A percentile compares a stretch with the other conserved stretches of the same genome.
Conservation (phyloP, 1,140 invertebrate genomes). For the Ceratosolen solmsi region DNA sequence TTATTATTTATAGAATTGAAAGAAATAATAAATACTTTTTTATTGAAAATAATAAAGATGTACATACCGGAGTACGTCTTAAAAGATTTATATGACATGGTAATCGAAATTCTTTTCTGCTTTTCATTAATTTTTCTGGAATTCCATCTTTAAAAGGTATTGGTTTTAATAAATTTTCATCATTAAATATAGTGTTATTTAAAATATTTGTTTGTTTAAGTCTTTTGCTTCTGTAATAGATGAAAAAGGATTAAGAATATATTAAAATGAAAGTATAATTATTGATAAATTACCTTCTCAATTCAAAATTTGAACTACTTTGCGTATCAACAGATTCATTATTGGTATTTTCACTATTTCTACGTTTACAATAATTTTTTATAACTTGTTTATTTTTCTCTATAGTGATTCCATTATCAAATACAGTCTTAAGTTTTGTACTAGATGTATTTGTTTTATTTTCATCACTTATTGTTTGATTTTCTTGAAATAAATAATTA, state of each 20-base stretch:
- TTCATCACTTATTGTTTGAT: neutral
- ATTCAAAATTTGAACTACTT: neutral
- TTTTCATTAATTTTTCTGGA: constrained; percentile 56
- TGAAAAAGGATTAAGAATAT: neutral
- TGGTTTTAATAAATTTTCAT: constrained; percentile 55
- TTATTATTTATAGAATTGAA: neutral
- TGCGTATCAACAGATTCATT: neutral
- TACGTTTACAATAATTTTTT: constrained; percentile 14
- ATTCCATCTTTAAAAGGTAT: constrained; percentile 61
- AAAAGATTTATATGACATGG: constrained; percentile 61
- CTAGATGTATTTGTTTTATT: neutral
- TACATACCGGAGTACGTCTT: constrained; percentile 34
- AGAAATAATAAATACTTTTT: neutral
- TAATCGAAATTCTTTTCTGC: constrained; percentile 59
- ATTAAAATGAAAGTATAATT: neutral
- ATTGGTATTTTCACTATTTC: constrained; percentile 7
- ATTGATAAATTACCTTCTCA: constrained; percentile 22
- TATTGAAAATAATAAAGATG: neutral
- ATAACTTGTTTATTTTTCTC: neutral
- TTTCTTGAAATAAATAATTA: neutral
- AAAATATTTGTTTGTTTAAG: constrained; percentile 6
- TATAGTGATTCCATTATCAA: neutral
- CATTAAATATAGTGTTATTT: neutral
- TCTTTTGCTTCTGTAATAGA: constrained; percentile 20
- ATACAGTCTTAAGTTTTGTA: neutral